These are phyloP conservation scores for Agrilus planipennis DNA, from an alignment of 1,140 invertebrate species.

Conservation along the genomic window DNA sequence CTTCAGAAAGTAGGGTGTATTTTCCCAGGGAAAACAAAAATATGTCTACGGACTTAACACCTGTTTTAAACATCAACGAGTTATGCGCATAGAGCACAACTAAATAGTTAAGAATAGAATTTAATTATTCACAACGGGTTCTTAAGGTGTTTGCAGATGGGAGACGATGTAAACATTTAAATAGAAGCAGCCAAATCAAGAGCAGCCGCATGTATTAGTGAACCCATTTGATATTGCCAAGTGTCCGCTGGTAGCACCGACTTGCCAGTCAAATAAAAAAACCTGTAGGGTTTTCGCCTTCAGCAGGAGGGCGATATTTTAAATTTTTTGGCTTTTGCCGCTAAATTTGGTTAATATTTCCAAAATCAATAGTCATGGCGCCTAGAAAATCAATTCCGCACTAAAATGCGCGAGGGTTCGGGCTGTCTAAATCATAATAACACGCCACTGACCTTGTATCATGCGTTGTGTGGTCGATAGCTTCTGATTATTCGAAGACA, in stretches of 20 bases:
- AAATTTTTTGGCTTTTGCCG: slow-evolving; percentile 8
- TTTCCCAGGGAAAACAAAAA: no score
- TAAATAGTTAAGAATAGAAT: no score
- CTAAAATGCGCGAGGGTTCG: slow-evolving; percentile 24
- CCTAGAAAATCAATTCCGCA: slow-evolving; percentile 35
- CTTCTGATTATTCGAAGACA: slow-evolving; percentile 36
- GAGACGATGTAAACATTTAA: slow-evolving; percentile 24
- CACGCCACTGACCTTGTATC: slow-evolving; percentile 34
- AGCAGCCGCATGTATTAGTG: slow-evolving; percentile 12
- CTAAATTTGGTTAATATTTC: slow-evolving; percentile 19
- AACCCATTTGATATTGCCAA: slow-evolving; percentile 4
- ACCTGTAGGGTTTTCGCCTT: no score
- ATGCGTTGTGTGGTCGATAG: slow-evolving; percentile 36
- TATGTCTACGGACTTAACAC: no score
- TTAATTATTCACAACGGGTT: no score
- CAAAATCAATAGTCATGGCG: slow-evolving; percentile 38
- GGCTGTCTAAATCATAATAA: slow-evolving; percentile 5
- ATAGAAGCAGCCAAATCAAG: slow-evolving; percentile 25
- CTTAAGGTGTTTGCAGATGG: background rate
- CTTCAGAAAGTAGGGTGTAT: no score
- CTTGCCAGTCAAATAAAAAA: no score
- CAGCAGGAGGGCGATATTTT: background rate
- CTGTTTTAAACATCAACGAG: no score
- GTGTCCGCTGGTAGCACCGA: no score
- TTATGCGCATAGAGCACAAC: no score